phyloP scores from a whole-genome alignment of 2,888 invertebrate species.

The Apodemia arnacis region DNA sequence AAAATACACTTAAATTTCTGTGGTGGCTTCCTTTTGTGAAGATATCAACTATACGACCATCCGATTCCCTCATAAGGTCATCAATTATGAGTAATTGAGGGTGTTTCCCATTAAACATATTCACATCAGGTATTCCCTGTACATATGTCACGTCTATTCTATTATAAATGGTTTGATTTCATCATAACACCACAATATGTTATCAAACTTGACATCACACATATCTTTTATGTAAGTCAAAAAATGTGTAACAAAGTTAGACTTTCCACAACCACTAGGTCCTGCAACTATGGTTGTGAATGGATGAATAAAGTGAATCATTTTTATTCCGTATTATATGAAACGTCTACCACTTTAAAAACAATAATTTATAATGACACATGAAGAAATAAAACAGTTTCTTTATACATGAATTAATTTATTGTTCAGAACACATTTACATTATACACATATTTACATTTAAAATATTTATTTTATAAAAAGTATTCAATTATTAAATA shows the following conservation, averaged over 20 bases:
- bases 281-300: slow-evolving; percentile 67
- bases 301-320: slow-evolving; percentile 68
- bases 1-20: slow-evolving; percentile 36
- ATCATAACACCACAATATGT: slow-evolving; percentile 66
- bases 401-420: background rate
- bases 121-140: slow-evolving; percentile 84
- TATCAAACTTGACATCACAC: slow-evolving; percentile 44
- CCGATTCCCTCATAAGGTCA: slow-evolving; percentile 85
- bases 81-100: slow-evolving; percentile 82
- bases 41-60: slow-evolving; percentile 78
- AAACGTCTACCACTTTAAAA: background rate
- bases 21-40: slow-evolving; percentile 38
- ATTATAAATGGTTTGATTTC: slow-evolving; percentile 77
- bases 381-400: background rate
- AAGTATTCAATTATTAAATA: background rate
- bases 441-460: background rate
- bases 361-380: background rate
- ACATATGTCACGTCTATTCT: slow-evolving; percentile 73
- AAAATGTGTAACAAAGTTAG: slow-evolving; percentile 62
- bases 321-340: slow-evolving; percentile 9
- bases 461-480: background rate
- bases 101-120: slow-evolving; percentile 80
- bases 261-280: slow-evolving; percentile 82
- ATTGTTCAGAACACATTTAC: background rate
- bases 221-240: slow-evolving; percentile 44